Percentiles rank a stretch among this genome's conserved stretches.
Evolutionary conservation across 2,888 invertebrate genomes (phyloP).

Genomic region (Orthosia incerta): DNA sequence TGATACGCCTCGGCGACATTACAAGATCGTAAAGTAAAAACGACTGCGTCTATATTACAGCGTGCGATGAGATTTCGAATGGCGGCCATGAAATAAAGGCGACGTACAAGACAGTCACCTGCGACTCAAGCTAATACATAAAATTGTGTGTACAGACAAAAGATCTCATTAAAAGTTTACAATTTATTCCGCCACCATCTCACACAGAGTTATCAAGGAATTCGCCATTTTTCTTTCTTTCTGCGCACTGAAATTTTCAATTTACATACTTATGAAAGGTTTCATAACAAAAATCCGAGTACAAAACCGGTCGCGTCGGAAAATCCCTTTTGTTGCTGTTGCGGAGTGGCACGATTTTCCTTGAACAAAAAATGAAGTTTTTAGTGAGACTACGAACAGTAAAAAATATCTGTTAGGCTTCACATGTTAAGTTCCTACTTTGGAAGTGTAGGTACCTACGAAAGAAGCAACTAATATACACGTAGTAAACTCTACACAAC

Average conservation of each 20-base stretch:
- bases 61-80: conserved; percentile 79
- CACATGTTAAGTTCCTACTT: background rate
- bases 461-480: background rate
- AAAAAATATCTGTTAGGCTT: conserved; percentile 2
- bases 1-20: conserved; percentile 73
- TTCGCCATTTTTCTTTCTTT: conserved; percentile 75
- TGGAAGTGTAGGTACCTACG: background rate
- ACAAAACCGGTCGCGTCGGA: conserved; percentile 74
- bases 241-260: conserved; percentile 77
- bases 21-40: conserved; percentile 82
- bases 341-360: conserved; percentile 65
- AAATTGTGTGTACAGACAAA: conserved; percentile 74
- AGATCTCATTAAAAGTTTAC: conserved; percentile 79
- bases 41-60: conserved; percentile 73
- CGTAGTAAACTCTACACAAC: conserved; percentile 4
- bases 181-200: conserved; percentile 68
- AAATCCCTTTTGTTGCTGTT: conserved; percentile 72
- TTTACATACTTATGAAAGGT: conserved; percentile 83
- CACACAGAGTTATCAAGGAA: conserved; percentile 74
- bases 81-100: conserved; percentile 79
- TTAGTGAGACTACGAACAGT: conserved; percentile 25
- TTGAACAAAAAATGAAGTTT: conserved; percentile 66
- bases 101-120: conserved; percentile 76
- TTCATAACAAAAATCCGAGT: conserved; percentile 77
- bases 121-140: conserved; percentile 74